Percentiles rank a stretch among this genome's conserved stretches.
Conservation (phyloP, 2,797 vertebrate species). For the Kryptolebias ocellatus region DNA sequence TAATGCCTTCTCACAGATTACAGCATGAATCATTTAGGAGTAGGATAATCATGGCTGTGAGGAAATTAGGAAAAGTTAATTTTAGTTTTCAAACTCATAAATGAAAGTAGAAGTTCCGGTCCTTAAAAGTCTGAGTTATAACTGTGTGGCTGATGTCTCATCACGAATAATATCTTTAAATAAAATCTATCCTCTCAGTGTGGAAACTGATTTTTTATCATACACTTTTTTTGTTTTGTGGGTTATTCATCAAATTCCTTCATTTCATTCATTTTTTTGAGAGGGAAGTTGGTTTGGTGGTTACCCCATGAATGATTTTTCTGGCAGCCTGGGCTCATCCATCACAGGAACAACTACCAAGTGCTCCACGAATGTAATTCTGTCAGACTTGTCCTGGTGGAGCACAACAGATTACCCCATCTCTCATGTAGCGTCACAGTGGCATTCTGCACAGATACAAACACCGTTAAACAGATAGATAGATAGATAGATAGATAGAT, state of each 20-base stretch:
- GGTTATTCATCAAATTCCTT: conserved; percentile 17
- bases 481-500: neutral
- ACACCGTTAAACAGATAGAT: conserved; percentile 11
- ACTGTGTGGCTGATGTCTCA: conserved; percentile 7
- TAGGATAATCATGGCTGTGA: conserved; percentile 46
- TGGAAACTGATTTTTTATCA: too few relatives aligned
- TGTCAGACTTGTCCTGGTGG: conserved; percentile 50
- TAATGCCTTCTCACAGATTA: conserved; percentile 60
- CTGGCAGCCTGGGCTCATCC: conserved; percentile 41
- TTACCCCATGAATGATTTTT: conserved; percentile 32
- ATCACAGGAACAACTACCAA: conserved; percentile 56
- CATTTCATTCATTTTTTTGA: conserved; percentile 4
- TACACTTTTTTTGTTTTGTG: neutral
- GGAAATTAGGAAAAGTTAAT: conserved; percentile 58
- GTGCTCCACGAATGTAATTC: conserved; percentile 39
- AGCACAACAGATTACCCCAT: conserved; percentile 41
- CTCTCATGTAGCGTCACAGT: conserved; percentile 36
- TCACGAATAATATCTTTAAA: conserved; percentile 22
- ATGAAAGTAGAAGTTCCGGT: conserved; percentile 50
- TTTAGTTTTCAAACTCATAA: conserved; percentile 54
- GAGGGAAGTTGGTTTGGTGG: conserved; percentile 18
- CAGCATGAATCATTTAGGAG: conserved; percentile 58
- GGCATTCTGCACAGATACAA: conserved; percentile 20
- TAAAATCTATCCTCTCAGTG: neutral
- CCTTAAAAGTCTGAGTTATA: conserved; percentile 34